Evolutionary conservation across 2,113 vertebrate genomes (phyloP), one percentile per base, ranked within the genome.

Genomic region (Erythrocercus mccallii): DNA sequence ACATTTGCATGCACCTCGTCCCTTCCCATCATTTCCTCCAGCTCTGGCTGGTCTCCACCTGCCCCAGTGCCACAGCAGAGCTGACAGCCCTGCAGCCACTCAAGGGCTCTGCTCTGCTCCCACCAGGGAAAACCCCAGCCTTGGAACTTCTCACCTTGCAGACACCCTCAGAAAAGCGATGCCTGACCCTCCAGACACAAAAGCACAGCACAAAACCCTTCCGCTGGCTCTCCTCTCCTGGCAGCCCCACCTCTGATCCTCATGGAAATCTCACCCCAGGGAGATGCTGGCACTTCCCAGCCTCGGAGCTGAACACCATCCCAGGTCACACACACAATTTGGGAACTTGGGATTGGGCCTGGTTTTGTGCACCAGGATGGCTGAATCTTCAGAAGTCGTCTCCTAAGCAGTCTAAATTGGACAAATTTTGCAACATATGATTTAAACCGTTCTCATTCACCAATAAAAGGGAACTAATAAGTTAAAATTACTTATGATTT

Each of bases 381-480:
- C n/a, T 86, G 60, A 79, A 86, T 87, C 47, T 69, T 92, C 17
- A 61, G 80, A 87, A 95, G 88, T 89, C 4, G 11, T 72, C 85
- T 86, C 91, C 47, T 84, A 94, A 91, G 78, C 50, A 81, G 15
- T 71, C 76, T 92, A 54, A 95, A 96, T 80, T 33, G 89, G 81
- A 92, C 61, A 85, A 54, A 88, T 81, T 69, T 96, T 87, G 83
- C 95, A 93, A 94, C 37, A 61, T 19, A 68, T 70, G 77, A 95
- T 97, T 91, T 84, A 90, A 96, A 95, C 71, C 17, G 38, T 89
- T 97, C 93, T 97, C 93, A 94, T 94, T 97, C 71, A 95, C 92
- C 95, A 92, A 81, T 90, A 95, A 86, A 94, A 96, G 87, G 86
- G 88, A 97, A 96, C 81, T 86, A 96, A 96, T 98, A 97, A 97